These are phyloP conservation scores for Acrocyrtus sp. DNA, from an alignment of 2,888 invertebrate genomes.

Conservation along the genomic window DNA sequence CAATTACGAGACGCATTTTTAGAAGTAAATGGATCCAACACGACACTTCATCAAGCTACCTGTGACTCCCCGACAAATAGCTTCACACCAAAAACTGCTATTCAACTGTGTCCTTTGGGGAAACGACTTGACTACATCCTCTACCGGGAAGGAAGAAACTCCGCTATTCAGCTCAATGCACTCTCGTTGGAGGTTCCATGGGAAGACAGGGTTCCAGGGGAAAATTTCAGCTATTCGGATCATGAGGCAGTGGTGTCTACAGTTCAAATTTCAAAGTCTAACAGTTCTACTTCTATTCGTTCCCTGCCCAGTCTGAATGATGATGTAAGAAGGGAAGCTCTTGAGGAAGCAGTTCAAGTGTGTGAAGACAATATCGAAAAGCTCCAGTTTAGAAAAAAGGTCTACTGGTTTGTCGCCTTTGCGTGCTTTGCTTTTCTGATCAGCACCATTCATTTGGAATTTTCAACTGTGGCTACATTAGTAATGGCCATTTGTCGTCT, in stretches of 20 bases:
- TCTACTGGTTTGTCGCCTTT: slow-evolving; percentile 56
- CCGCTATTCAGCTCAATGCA: slow-evolving; percentile 67
- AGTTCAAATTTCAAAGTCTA: slow-evolving; percentile 65
- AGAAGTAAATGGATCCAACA: slow-evolving; percentile 14
- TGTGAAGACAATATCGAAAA: slow-evolving; percentile 71
- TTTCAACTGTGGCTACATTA: too few species aligned
- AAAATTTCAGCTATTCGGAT: slow-evolving; percentile 84
- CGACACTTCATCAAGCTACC: slow-evolving; percentile 71
- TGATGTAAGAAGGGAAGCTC: slow-evolving; percentile 59
- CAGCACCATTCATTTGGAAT: too few species aligned
- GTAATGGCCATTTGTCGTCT: slow-evolving; percentile 21
- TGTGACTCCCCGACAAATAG: slow-evolving; percentile 84
- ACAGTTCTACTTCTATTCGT: not conserved
- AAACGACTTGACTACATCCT: slow-evolving; percentile 94
- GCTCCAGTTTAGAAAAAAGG: slow-evolving; percentile 66
- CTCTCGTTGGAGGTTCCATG: slow-evolving; percentile 76
- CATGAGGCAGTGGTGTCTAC: slow-evolving; percentile 84
- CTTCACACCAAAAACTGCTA: slow-evolving; percentile 74
- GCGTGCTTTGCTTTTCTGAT: too few species aligned
- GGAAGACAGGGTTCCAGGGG: slow-evolving; percentile 77
- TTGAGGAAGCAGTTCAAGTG: slow-evolving; percentile 73
- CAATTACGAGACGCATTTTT: slow-evolving; percentile 61
- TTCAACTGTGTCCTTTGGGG: slow-evolving; percentile 74
- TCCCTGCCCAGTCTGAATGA: not conserved
- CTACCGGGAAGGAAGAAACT: slow-evolving; percentile 68